These are phyloP conservation scores for Dolichallabes microphthalmus DNA, from an alignment of 2,113 vertebrate species.

Conservation along the genomic window DNA sequence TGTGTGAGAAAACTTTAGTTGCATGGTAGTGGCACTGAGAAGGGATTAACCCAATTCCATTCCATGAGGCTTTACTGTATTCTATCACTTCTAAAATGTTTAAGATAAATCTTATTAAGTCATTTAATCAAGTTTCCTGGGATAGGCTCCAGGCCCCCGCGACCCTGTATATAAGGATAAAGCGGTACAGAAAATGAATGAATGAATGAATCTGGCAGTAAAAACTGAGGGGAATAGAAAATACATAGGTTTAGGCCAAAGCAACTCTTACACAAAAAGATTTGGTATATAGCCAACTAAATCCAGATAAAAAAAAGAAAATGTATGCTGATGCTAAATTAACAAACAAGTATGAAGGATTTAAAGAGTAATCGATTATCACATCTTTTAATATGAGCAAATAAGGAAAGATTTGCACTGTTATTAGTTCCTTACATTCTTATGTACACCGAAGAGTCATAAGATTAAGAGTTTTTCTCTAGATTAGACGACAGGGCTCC, in stretches of 20 bases:
- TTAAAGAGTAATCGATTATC: not conserved
- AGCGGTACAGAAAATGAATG: no score
- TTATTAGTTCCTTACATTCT: not conserved
- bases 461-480: no score
- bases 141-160: no score
- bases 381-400: not conserved
- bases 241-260: not conserved
- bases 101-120: not conserved
- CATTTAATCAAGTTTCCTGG: no score
- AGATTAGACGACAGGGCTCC: no score
- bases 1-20: not conserved
- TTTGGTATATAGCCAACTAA: not conserved
- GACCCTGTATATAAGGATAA: no score
- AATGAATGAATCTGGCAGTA: not conserved
- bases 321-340: not conserved
- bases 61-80: not conserved
- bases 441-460: not conserved
- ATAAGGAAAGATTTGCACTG: not conserved
- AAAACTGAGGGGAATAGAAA: not conserved
- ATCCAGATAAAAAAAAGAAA: not conserved
- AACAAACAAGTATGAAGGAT: not conserved
- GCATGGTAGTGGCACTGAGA: not conserved
- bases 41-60: not conserved
- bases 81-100: not conserved
- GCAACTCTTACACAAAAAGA: not conserved